Evolutionary conservation across 2,888 invertebrate species (phyloP).

Genomic region (Odontocolon sp.): DNA sequence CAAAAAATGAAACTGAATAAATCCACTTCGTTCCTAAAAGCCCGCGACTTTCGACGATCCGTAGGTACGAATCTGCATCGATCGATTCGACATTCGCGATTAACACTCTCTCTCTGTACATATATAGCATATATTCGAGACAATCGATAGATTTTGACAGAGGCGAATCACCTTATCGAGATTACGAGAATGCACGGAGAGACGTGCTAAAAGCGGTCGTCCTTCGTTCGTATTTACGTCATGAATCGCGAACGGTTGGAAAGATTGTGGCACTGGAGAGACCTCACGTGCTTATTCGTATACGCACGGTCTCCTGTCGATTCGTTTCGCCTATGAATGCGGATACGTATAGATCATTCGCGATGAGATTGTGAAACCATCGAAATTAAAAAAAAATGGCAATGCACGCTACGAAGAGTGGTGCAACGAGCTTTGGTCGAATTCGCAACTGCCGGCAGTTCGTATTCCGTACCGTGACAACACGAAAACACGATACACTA

Average conservation of each 20-base stretch:
- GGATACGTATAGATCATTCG: conserved; percentile 30
- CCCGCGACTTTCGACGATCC: too few species aligned
- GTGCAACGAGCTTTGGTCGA: conserved; percentile 51
- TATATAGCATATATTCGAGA: too few species aligned
- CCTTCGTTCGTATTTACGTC: background rate
- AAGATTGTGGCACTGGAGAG: too few species aligned
- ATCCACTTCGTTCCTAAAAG: too few species aligned
- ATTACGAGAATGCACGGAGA: background rate
- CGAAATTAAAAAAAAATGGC: conserved; percentile 39
- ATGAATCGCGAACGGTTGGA: background rate
- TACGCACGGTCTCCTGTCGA: too few species aligned
- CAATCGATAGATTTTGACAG: background rate
- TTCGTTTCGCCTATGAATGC: conserved; percentile 15
- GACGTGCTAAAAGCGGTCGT: background rate
- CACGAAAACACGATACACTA: conserved; percentile 2
- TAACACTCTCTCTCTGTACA: too few species aligned
- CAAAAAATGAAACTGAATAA: too few species aligned
- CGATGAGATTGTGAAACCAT: conserved; percentile 48
- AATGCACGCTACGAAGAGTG: conserved; percentile 14
- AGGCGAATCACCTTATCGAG: conserved; percentile 11
- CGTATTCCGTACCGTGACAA: background rate
- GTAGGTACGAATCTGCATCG: too few species aligned
- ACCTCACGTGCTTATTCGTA: too few species aligned
- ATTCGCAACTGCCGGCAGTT: conserved; percentile 35
- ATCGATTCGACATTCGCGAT: too few species aligned